These are phyloP conservation scores for Epinotia demarniana DNA, from an alignment of 2,888 invertebrate species.

Conservation along the genomic window DNA sequence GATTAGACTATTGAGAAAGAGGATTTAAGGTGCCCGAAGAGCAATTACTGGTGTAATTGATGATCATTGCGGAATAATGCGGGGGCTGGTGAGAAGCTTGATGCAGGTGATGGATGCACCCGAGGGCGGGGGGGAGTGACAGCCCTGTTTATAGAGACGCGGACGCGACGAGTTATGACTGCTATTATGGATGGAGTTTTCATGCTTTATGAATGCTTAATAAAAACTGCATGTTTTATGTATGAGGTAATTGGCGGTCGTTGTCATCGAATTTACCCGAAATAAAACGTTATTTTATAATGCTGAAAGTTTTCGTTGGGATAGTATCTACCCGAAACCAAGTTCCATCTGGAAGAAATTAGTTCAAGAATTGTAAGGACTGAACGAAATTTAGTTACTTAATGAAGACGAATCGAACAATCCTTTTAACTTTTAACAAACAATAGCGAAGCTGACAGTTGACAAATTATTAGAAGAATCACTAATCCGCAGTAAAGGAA, in stretches of 20 bases:
- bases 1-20: conserved; percentile 65
- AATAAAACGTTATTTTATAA: neutral
- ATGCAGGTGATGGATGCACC: conserved; percentile 38
- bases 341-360: neutral
- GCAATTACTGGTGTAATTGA: conserved; percentile 70
- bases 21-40: conserved; percentile 61
- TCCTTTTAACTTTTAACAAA: conserved; percentile 13
- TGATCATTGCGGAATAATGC: conserved; percentile 69
- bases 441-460: conserved; percentile 9
- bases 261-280: neutral
- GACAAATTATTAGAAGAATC: conserved; percentile 20
- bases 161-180: conserved; percentile 28
- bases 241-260: neutral
- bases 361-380: no score
- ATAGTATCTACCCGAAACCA: neutral
- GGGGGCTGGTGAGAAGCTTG: conserved; percentile 51
- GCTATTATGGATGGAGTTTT: conserved; percentile 39
- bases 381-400: neutral
- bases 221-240: conserved; percentile 32
- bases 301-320: neutral
- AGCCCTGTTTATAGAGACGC: conserved; percentile 36
- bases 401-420: conserved; percentile 12
- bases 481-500: conserved; percentile 17
- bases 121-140: conserved; percentile 36
- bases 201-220: conserved; percentile 32